Conservation (phyloP, 2,888 invertebrate genomes). For the Agriopis aurantiaria region DNA sequence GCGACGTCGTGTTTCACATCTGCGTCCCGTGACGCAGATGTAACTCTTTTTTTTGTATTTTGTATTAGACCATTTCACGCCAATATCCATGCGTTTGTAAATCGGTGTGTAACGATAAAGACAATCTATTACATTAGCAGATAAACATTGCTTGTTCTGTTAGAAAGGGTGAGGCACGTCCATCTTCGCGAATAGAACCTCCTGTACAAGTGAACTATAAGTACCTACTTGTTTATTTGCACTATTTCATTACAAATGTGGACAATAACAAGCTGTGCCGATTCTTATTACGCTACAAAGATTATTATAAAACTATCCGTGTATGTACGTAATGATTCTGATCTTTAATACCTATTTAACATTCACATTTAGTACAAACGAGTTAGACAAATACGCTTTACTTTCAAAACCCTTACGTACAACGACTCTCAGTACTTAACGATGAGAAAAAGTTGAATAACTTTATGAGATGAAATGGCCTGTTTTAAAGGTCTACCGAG, state of each 20-base stretch:
- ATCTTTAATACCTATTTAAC: conserved; percentile 41
- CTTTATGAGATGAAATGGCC: not conserved
- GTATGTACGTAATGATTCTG: conserved; percentile 39
- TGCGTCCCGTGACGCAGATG: no score
- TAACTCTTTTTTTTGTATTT: no score
- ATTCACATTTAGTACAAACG: conserved; percentile 40
- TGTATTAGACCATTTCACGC: no score
- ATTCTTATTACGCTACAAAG: conserved; percentile 43
- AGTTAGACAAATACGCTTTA: conserved; percentile 43
- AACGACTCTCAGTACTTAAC: conserved; percentile 33
- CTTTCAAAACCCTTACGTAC: conserved; percentile 41
- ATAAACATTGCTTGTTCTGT: no score
- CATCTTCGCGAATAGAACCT: not conserved
- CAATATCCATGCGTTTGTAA: no score
- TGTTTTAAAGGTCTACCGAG: not conserved
- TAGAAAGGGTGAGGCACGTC: no score
- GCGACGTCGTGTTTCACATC: no score
- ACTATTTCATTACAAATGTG: conserved; percentile 64
- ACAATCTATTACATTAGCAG: no score
- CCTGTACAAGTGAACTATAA: conserved; percentile 9
- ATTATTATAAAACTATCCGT: conserved; percentile 43
- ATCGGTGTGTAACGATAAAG: no score
- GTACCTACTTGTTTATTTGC: conserved; percentile 63
- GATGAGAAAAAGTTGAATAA: conserved; percentile 19
- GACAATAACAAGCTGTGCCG: conserved; percentile 73